Evolutionary conservation across 2,888 invertebrate species (phyloP), one percentile per base, ranked within the genome.

Genomic region (Calliphora vomitoria): DNA sequence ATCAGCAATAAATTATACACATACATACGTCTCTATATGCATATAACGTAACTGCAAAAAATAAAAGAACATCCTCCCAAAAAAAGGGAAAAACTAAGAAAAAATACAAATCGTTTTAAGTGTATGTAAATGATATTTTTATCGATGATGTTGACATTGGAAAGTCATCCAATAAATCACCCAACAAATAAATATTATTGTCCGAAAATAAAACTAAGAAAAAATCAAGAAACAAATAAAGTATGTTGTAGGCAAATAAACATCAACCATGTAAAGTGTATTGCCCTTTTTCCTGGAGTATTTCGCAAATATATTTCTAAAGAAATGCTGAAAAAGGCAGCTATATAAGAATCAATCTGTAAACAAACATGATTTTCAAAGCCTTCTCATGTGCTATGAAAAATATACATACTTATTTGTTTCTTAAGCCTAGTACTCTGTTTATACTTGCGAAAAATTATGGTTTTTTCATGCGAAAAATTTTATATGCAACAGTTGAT

Each of bases 121-220:
- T 74, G 15, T 79, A 79, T 84, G 58, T 84, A 79, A 84, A 84
- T 84, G 79, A 66, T 79, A 84, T 68, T 84, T 79, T 84, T 79
- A 82, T 82, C 79, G 82, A 86, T 79, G 68, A 81, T 81, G 81
- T 87, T 87, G 84, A 81, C 71, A 78, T 76, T 84, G 20, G 25
- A 81, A 86, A 74, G 55, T 80, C 76, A 71, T 83, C 64, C 79
- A 83, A 86, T 79, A 83, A 87, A 83, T 84, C 81, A 87, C 71
- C 64, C 72, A 83, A 66, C 72, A 80, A 87, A 84, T 79, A 84
- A 84, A 86, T 62, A 79, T 55, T 60, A 47, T 80, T 80, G 75
- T 75, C 79, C 53, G 64, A 75, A 13, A 47, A 11, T n/a, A 44
- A 53, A 6, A 64, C 11, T 13, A 44, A 13, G 44, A 44, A 78